phyloP scores from a whole-genome alignment of 2,888 invertebrate species.

The Volucella zonaria region DNA sequence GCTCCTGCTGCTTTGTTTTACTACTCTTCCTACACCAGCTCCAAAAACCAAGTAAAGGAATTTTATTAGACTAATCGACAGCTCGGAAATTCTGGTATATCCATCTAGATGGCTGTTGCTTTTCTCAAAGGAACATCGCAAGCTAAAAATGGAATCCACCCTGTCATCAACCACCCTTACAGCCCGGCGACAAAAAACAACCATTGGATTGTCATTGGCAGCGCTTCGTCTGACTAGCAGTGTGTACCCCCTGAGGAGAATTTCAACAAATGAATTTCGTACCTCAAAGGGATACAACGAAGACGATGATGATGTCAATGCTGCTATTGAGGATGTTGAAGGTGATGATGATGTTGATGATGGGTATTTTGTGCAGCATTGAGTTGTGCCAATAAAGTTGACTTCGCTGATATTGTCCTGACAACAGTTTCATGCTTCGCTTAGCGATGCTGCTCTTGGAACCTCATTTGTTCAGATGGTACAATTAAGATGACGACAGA shows the following conservation, averaged over 20 bases:
- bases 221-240: conserved; percentile 17
- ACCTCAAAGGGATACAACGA: conserved; percentile 28
- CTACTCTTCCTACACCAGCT: not conserved
- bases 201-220: conserved; percentile 28
- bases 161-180: not conserved
- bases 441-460: conserved; percentile 7
- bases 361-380: not conserved
- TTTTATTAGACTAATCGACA: conserved; percentile 64
- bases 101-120: conserved; percentile 6
- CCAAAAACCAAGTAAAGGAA: conserved; percentile 49
- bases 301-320: conserved; percentile 9
- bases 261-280: conserved; percentile 42
- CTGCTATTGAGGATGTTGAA: not conserved
- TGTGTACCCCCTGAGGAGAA: conserved; percentile 6
- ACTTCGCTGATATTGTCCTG: conserved; percentile 9
- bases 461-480: not conserved
- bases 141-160: conserved; percentile 22
- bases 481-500: conserved; percentile 26
- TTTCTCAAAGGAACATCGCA: conserved; percentile 24
- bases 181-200: conserved; percentile 20
- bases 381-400: conserved; percentile 36
- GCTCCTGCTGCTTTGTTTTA: conserved; percentile 33
- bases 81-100: conserved; percentile 37
- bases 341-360: conserved; percentile 6
- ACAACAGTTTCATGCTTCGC: conserved; percentile 18